Base-by-base conservation (phyloP, 2,113 vertebrate species). In the Poeciliopsis prolifica region DNA sequence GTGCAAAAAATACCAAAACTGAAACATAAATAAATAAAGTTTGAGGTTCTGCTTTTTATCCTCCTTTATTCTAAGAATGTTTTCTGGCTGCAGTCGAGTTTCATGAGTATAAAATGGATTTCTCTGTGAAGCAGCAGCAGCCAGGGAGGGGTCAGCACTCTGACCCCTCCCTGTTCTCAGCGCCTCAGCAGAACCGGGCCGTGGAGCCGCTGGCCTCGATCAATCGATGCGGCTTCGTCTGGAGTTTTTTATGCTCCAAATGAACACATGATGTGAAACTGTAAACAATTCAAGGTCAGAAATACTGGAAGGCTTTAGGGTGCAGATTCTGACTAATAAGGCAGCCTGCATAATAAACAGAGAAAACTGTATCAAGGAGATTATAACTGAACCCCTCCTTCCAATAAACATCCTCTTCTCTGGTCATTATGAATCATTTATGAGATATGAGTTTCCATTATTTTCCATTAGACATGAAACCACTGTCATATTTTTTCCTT, bases 351-450 rank as follows among this genome's bases (percentile, higher is more conserved):
- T 70, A 44, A 65, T 35, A 15, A 37, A 24, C 62, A 75, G 51
- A 68, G 42, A 44, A 14, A 9, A 68, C 54, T 44, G 44, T 44
- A 70, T 83, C 30, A 85, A 79, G 82, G 15, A 85, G 84, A 81
- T 83, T 69, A 85, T 65, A 31, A 30, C 35, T 19, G 70, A 29
- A 29, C 29, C n/a, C 5, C 7, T 66, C 62, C 40, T 69, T 11
- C 7, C 8, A n/a, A 78, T 35, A 73, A 77, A 40, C 81, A 64
- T 15, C 9, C 24, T 66, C 71, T 83, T 62, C 72, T 14, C 0
- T 69, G 29, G 30, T 37, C 1, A 1, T 3, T 51, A 83, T 89
- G 10, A 88, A 90, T 88, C 63, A 82, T 89, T 89, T 54, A 91
- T 81, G 24, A 58, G 51, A 88, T 54, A 91, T 81, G 24, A 58